Base-by-base conservation (phyloP, 2,888 invertebrate genomes). In the Rhamnusium bicolor region DNA sequence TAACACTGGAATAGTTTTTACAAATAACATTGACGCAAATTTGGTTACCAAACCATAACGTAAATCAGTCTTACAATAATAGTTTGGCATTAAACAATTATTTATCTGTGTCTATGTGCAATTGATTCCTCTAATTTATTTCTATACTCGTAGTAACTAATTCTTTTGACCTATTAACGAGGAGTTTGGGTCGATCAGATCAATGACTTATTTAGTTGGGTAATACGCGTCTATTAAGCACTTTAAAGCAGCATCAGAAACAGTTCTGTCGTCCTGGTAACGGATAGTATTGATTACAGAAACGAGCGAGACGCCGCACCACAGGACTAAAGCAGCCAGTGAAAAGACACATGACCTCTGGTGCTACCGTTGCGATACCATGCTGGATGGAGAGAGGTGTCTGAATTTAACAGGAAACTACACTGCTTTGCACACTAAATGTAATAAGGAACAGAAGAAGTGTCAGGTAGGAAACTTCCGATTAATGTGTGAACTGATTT, bases 351-450 rank as follows among this genome's bases (percentile, higher is more conserved):
- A 95, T 87, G 94, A 95, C 85, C 90, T 96, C 67, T 94, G 93
- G 91, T 96, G 96, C 88, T 95, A 94, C 88, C 91, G 91, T 79
- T 96, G 96, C 86, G 92, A 94, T 81, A 94, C 95, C 0, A 93
- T 95, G 89, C 91, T 92, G 5, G 92, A 94, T 47, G 94, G 93
- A 5, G 93, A 94, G 75, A 89, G 90, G 61, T 96, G 96, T 81
- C 91, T 93, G 3, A 92, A 94, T 83, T 88, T 94, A 12, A 87
- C 90, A 0, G 91, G 91, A 69, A 90, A 91, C 81, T 65, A 67
- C 47, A 91, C 92, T 0, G 89, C 90, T 51, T 90, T 93, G 74
- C 90, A 92, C 78, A 91, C 92, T 81, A 95, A 95, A 86, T 96
- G 96, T 86, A 91, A 91, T 76, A 94, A 94, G 79, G 95, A 95